Evolutionary conservation across 1,140 invertebrate genomes (phyloP), one percentile per base, ranked within the genome.

Genomic region (Centruroides sculpturatus): DNA sequence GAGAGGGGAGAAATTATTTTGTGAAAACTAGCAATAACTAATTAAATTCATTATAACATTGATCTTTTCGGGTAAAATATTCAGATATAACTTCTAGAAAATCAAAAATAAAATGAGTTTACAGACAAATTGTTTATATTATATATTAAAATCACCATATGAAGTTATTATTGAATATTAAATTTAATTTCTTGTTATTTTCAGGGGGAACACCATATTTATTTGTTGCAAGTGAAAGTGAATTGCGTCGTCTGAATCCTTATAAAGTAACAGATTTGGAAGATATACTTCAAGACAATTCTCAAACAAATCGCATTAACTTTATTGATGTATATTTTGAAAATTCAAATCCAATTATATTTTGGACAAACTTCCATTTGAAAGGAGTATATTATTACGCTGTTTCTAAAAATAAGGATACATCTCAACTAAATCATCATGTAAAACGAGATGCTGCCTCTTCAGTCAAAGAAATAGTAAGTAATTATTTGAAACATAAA

Each of bases 151-250:
- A 47, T 55, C 54, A 10, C 49, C n/a, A 48, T 47, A 66, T 50
- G 23, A 23, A 23, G 2, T 23, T 23, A 23, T 23, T 41, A 41
- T 41, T 41, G 8, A 41, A 41, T 41, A 52, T 13, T 41, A 6
- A 41, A 41, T 41, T 41, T 41, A 41, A 41, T 41, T 6, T 41
- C 8, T 41, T 8, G 5, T 41, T 41, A 41, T 41, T 41, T 41
- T 41, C 8, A 41, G 41, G 41, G 8, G 41, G 8, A 41, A 41
- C 41, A 6, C 41, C 41, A 41, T 41, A 41, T 41, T 47, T 23
- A 36, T 71, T 85, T 46, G 69, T 85, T 5, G 81, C 82, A 0
- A 80, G 76, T 41, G 83, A 85, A 68, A 77, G 80, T 59, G 80
- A 84, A 69, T 71, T 86, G 48, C 70, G 77, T 8, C 74, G 80